Evolutionary conservation across 2,113 vertebrate genomes (phyloP).

Genomic region (Todiramphus saurophagus): DNA sequence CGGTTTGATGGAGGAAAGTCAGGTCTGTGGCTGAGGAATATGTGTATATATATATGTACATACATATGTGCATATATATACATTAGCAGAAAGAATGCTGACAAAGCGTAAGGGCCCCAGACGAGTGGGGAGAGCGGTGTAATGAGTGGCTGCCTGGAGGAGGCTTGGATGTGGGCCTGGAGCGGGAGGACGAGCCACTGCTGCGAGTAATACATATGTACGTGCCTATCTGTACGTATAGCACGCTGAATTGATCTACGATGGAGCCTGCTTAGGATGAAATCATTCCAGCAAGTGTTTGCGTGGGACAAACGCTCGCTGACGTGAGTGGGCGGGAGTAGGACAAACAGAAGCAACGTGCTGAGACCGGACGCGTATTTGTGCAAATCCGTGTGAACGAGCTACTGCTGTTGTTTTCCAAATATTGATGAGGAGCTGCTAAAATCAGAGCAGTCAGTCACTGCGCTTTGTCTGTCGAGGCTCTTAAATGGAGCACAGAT

Average conservation of each 20-base stretch:
- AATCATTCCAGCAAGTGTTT: neutral
- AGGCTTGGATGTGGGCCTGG: neutral
- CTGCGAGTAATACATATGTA: fast-evolving
- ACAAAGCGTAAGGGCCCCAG: neutral
- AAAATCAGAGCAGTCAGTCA: neutral
- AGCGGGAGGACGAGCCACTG: neutral
- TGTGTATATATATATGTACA: neutral
- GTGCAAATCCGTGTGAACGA: neutral
- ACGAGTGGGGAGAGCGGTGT: fast-evolving
- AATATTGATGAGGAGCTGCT: neutral
- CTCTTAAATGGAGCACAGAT: neutral
- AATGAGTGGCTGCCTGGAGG: neutral
- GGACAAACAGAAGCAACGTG: neutral
- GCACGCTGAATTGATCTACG: neutral
- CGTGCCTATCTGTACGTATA: fast-evolving
- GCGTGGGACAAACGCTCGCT: neutral
- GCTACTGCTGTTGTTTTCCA: neutral
- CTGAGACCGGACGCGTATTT: neutral
- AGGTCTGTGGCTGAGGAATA: neutral
- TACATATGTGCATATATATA: no score
- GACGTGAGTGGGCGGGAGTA: neutral
- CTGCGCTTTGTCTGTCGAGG: neutral
- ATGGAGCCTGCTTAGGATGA: neutral
- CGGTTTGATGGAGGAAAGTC: neutral
- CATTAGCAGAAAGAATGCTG: neutral